A percentile compares a stretch with the other conserved stretches of the same genome.
These are phyloP conservation scores for Rhopalosiphum nymphaeae DNA, from an alignment of 2,888 invertebrate species.

Conservation along the genomic window DNA sequence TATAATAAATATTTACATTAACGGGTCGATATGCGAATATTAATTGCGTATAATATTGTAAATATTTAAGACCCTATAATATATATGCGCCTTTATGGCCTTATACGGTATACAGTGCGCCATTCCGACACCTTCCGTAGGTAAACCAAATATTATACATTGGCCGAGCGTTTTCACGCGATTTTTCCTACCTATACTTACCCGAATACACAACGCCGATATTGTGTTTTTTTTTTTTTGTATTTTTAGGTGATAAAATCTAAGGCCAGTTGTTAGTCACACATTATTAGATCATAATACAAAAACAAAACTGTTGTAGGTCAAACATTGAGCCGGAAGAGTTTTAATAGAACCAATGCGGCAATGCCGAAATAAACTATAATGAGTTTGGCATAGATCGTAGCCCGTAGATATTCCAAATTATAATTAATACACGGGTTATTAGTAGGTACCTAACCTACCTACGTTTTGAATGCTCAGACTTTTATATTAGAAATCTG, in stretches of 20 bases:
- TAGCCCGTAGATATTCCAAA: neutral
- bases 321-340: neutral
- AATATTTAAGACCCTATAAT: neutral
- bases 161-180: neutral
- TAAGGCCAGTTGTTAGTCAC: neutral
- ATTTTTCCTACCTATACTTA: neutral
- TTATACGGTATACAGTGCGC: neutral
- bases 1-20: neutral
- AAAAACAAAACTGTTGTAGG: constrained; percentile 19
- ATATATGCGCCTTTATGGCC: neutral
- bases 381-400: neutral
- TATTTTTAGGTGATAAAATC: neutral
- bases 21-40: neutral
- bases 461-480: neutral
- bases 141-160: neutral
- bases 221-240: no score
- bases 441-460: neutral
- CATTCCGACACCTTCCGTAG: neutral
- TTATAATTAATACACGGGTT: neutral
- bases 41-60: neutral
- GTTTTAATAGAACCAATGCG: neutral
- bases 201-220: neutral
- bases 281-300: neutral
- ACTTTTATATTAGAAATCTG: neutral
- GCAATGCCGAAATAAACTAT: neutral